Evolutionary conservation across 1,140 invertebrate species (phyloP), one percentile per base, ranked within the genome.

Genomic region (Coenobita brevimanus): DNA sequence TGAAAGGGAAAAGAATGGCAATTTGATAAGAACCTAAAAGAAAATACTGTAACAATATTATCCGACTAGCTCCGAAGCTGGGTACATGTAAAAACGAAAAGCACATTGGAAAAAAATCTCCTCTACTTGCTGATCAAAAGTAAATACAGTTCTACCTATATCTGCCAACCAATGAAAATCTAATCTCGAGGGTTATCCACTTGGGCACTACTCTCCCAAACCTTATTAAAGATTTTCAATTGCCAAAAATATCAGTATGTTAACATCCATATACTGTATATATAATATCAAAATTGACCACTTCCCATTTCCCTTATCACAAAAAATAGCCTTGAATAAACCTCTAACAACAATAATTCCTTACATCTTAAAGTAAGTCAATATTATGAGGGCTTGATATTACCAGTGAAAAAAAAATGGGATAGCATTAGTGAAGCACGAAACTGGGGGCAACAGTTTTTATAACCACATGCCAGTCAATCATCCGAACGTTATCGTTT

Each of bases 221-320:
- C n/a, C n/a, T n/a, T n/a, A n/a, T n/a, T n/a, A n/a, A n/a, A n/a
- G n/a, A n/a, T n/a, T n/a, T n/a, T n/a, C n/a, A n/a, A n/a, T n/a
- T n/a, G n/a, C n/a, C n/a, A n/a, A n/a, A n/a, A n/a, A n/a, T n/a
- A n/a, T n/a, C n/a, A n/a, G n/a, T n/a, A n/a, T n/a, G n/a, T 50
- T 50, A 50, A 6, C 46, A 85, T 62, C 60, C 57, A 76, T 76
- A 85, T 75, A 46, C 15, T 83, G 15, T 33, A 13, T 43, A 21
- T 75, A 76, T 84, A 85, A 76, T 85, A 85, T 76, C 73, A 76
- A 62, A 62, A 43, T n/a, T 67, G 71, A 17, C 27, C 57, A 21
- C 24, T 64, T 80, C 17, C 38, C 38, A 24, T 24, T n/a, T 71
- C 36, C 30, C 57, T 54, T 80, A 80, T 80, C 78, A 80, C 78